Base-by-base conservation (phyloP, 2,113 vertebrate species). In the Collichthys lucidus region DNA sequence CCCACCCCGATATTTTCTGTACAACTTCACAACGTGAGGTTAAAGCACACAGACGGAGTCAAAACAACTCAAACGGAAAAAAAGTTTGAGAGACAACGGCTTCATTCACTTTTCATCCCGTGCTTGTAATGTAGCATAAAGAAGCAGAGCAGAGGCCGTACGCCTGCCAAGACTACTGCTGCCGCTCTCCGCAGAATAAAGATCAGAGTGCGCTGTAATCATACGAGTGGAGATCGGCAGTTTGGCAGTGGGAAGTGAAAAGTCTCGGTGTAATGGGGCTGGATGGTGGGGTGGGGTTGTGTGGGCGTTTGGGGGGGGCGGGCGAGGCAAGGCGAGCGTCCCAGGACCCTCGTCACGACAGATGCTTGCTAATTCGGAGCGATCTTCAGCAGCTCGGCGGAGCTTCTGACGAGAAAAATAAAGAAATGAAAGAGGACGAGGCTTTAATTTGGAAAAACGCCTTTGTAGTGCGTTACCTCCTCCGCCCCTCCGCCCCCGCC, bases 341-440 rank as follows among this genome's bases (percentile, higher is more conserved):
- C 87, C 88, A 56, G 89, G 88, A 92, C 90, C 83, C 85, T 65
- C 79, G 60, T 93, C 86, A 83, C 67, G 84, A 86, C 90, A 89
- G 91, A 89, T 78, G 81, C 84, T 80, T 3, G 72, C 84, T 94
- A 89, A 94, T 92, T 87, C 67, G 24, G 71, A 82, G 70, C 66
- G 92, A 94, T 87, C 74, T 78, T 17, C 80, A 2, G 89, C 80
- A 44, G 83, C 86, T 82, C 81, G 16, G 35, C 0, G 42, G 60
- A 73, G 76, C 77, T 11, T 71, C 79, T 76, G 83, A 83, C 82
- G 66, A 74, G 82, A 84, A 24, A 66, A 91, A 84, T 55, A 79
- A 81, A 61, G 42, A 78, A 83, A 88, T 63, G 79, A 87, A 88
- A 83, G 79, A 68, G 88, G 87, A 85, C 62, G 55, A 72, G 77